Evolutionary conservation across 2,888 invertebrate genomes (phyloP), one percentile per base, ranked within the genome.

Genomic region (Thalpophila matura): DNA sequence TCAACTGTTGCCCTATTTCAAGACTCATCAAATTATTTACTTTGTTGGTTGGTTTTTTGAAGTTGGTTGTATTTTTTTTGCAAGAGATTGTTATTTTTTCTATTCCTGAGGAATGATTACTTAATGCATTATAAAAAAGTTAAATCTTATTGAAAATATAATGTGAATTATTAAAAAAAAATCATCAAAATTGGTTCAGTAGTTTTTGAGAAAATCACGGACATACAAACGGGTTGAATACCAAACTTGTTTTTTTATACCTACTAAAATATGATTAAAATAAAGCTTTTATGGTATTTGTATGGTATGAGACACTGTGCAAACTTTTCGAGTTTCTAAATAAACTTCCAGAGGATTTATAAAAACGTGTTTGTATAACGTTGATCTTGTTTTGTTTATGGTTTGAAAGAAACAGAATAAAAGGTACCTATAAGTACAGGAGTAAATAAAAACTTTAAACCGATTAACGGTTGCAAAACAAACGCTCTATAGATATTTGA

Each of bases 1-100:
- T 51, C 40, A 62, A 50, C 6, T 33, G 31, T 51, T 49, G 37
- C 12, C 6, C 12, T 33, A 62, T 51, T 42, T 42, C 27, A 22
- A 33, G 22, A 33, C 22, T 22, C 51, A 40, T 62, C 50, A 42
- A n/a, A n/a, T n/a, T n/a, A n/a, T n/a, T n/a, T n/a, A n/a, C n/a
- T n/a, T n/a, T n/a, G n/a, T n/a, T n/a, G n/a, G n/a, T n/a, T n/a
- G n/a, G n/a, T n/a, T n/a, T n/a, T n/a, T n/a, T n/a, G n/a, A n/a
- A n/a, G n/a, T n/a, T n/a, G n/a, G n/a, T n/a, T n/a, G n/a, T n/a
- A n/a, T n/a, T n/a, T n/a, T n/a, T n/a, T n/a, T n/a, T n/a, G n/a
- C n/a, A n/a, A n/a, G n/a, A n/a, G n/a, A n/a, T n/a, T n/a, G n/a
- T n/a, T n/a, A n/a, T n/a, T n/a, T n/a, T n/a, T n/a, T n/a, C n/a